Percentiles rank a stretch among this genome's conserved stretches.
Conservation (phyloP, 2,113 vertebrate genomes). For the Reinhardtius hippoglossoides region DNA sequence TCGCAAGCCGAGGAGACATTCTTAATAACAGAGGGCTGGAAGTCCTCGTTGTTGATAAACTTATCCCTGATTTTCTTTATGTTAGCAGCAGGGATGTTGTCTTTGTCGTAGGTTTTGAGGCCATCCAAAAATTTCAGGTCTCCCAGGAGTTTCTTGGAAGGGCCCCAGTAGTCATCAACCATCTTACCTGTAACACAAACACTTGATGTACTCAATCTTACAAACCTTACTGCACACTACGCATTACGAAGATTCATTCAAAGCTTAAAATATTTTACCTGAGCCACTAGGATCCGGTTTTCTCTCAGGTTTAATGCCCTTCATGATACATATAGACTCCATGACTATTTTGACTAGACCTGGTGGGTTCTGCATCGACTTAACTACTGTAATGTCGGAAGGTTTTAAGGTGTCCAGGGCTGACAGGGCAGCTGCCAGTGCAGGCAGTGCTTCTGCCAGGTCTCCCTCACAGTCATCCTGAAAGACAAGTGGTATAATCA, state of each 20-base stretch:
- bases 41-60: slow-evolving; percentile 89
- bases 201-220: background rate
- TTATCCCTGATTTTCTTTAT: slow-evolving; percentile 92
- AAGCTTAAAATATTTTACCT: slow-evolving; percentile 72
- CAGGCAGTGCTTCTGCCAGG: slow-evolving; percentile 92
- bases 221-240: background rate
- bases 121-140: slow-evolving; percentile 93
- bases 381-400: slow-evolving; percentile 90
- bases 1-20: slow-evolving; percentile 94
- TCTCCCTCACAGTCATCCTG: slow-evolving; percentile 94
- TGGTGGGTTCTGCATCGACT: slow-evolving; percentile 94
- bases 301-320: slow-evolving; percentile 88
- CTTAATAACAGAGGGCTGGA: slow-evolving; percentile 89
- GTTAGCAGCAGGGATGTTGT: slow-evolving; percentile 84
- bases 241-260: background rate
- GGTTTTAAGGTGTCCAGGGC: slow-evolving; percentile 93
- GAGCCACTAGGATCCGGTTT: slow-evolving; percentile 90
- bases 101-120: slow-evolving; percentile 89
- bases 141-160: slow-evolving; percentile 90
- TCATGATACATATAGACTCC: slow-evolving; percentile 96
- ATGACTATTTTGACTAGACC: slow-evolving; percentile 92
- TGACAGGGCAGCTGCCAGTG: slow-evolving; percentile 87
- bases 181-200: slow-evolving; percentile 87
- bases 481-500: slow-evolving; percentile 15
- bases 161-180: slow-evolving; percentile 93